Conservation (phyloP, 2,113 vertebrate genomes). For the Aspiorhynchus laticeps region DNA sequence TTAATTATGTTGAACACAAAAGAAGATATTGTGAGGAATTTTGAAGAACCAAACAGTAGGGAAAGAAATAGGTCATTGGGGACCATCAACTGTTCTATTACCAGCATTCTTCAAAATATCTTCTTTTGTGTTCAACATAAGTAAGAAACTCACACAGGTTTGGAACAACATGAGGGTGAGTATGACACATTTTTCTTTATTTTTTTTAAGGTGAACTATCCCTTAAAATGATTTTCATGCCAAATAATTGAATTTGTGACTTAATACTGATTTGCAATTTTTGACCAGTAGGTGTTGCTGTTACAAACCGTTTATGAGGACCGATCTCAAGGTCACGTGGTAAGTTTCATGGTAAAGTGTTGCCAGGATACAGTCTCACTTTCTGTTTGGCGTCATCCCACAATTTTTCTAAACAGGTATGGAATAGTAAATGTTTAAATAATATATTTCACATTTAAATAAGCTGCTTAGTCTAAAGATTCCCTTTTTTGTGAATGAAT, state of each 20-base stretch:
- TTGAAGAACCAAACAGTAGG: too few species aligned
- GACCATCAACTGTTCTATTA: too few species aligned
- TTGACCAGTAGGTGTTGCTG: background rate
- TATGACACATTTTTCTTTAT: too few species aligned
- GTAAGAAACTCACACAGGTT: too few species aligned
- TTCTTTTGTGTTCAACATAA: too few species aligned
- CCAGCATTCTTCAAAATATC: too few species aligned
- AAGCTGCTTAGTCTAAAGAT: background rate
- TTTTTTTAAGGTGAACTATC: too few species aligned
- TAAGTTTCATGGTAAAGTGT: background rate
- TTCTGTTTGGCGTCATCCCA: background rate
- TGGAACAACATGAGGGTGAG: too few species aligned
- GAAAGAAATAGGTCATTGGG: too few species aligned
- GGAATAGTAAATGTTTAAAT: background rate
- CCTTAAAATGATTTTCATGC: background rate
- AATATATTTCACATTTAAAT: background rate
- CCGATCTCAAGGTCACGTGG: background rate
- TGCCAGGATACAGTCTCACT: background rate
- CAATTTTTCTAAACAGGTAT: too few species aligned
- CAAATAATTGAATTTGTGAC: background rate
- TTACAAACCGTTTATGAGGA: background rate
- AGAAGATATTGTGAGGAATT: too few species aligned
- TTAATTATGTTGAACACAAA: too few species aligned
- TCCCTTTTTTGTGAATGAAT: background rate
- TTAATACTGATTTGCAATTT: background rate